These are phyloP conservation scores for Drosophila crucigera DNA, from an alignment of 2,888 invertebrate genomes.

Conservation along the genomic window DNA sequence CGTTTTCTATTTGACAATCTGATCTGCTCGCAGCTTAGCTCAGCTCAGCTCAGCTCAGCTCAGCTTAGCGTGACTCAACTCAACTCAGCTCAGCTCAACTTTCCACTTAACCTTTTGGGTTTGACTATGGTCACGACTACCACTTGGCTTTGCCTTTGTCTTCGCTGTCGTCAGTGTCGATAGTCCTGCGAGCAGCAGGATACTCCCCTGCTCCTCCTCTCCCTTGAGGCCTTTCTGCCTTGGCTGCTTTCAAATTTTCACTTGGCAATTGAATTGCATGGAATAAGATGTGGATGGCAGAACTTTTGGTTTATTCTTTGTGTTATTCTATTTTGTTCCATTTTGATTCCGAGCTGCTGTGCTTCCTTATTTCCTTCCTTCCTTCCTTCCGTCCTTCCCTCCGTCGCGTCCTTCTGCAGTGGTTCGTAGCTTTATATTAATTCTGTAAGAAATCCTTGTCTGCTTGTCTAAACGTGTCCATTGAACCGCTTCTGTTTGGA, in stretches of 20 bases:
- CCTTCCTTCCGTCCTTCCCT: constrained; percentile 12
- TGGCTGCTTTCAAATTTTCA: constrained; percentile 47
- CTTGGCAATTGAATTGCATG: constrained; percentile 74
- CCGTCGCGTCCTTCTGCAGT: constrained; percentile 13
- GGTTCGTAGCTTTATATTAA: constrained; percentile 70
- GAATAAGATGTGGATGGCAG: constrained; percentile 39
- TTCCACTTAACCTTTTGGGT: constrained; percentile 74
- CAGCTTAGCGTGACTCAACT: constrained; percentile 54
- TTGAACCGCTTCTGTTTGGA: constrained; percentile 59
- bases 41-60: constrained; percentile 29
- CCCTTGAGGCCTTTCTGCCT: neutral
- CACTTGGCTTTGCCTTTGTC: constrained; percentile 42
- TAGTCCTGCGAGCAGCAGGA: neutral
- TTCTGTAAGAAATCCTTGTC: constrained; percentile 75
- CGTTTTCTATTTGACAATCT: constrained; percentile 59
- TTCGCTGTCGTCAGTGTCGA: constrained; percentile 30
- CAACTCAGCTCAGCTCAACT: constrained; percentile 58
- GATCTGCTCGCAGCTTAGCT: constrained; percentile 5
- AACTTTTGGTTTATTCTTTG: constrained; percentile 28
- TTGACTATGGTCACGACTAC: constrained; percentile 59
- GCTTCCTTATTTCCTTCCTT: constrained; percentile 22
- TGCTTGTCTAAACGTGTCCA: constrained; percentile 73
- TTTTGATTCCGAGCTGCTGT: constrained; percentile 1
- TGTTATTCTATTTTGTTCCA: neutral
- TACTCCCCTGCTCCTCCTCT: neutral